These are phyloP conservation scores for Herminia tarsipennalis DNA, from an alignment of 2,888 invertebrate genomes.

Conservation along the genomic window DNA sequence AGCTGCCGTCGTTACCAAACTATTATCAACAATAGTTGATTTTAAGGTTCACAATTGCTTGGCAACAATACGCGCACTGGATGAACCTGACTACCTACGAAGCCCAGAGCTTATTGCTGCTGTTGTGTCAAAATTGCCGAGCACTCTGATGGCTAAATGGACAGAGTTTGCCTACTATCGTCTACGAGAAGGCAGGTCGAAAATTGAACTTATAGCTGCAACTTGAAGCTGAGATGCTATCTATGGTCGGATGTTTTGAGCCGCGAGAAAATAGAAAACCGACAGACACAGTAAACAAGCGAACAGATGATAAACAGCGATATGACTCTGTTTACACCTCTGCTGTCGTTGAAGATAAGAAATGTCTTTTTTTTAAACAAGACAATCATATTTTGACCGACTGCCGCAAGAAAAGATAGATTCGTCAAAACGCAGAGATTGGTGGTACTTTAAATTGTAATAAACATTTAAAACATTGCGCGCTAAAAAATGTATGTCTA, in stretches of 20 bases:
- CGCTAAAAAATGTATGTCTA: too few relatives aligned
- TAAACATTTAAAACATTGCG: too few relatives aligned
- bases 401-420: not conserved
- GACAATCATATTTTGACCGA: not conserved
- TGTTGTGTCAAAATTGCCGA: conserved; percentile 3
- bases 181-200: not conserved
- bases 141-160: not conserved
- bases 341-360: too few relatives aligned
- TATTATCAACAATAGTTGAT: conserved; percentile 3
- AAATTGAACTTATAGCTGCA: not conserved
- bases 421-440: not conserved
- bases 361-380: conserved; percentile 1
- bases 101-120: conserved; percentile 1
- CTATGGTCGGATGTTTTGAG: not conserved
- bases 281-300: not conserved
- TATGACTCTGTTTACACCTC: not conserved
- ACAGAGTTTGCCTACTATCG: not conserved
- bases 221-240: conserved; percentile 1
- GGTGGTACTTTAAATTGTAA: too few relatives aligned
- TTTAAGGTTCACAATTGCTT: conserved; percentile 4
- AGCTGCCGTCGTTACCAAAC: conserved; percentile 1
- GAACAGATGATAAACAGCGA: not conserved
- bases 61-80: not conserved
- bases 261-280: not conserved
- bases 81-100: conserved; percentile 3